Evolutionary conservation across 2,797 vertebrate species (phyloP).

Genomic region (Pitangus sulphuratus): DNA sequence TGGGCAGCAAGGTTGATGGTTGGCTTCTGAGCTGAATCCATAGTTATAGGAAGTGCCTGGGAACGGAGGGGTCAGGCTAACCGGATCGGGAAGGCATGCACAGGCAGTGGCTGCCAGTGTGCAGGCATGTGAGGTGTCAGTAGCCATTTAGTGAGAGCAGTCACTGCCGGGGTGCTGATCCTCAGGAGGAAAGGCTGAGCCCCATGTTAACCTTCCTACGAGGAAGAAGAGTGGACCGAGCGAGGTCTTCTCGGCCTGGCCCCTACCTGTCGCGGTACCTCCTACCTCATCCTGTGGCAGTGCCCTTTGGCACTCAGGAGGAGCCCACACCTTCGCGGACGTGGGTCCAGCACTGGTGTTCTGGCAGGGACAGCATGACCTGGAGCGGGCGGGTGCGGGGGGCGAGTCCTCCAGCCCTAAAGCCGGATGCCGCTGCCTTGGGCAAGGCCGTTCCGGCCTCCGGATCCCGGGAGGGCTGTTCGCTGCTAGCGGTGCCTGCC

Average conservation of each 20-base stretch:
- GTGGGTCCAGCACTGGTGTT: neutral
- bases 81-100: fast-evolving
- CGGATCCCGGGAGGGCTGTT: neutral
- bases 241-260: neutral
- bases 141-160: neutral
- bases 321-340: neutral
- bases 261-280: fast-evolving
- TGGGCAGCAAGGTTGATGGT: no score
- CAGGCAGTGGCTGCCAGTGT: fast-evolving
- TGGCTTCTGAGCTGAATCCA: neutral
- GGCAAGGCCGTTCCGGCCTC: neutral
- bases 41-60: neutral
- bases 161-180: fast-evolving
- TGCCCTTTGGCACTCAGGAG: neutral
- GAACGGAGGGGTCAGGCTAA: neutral
- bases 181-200: neutral
- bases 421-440: neutral
- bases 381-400: fast-evolving
- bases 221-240: neutral
- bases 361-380: neutral
- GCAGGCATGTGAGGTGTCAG: fast-evolving
- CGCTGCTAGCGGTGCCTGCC: neutral
- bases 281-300: no score
- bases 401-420: neutral
- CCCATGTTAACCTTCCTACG: fast-evolving